Evolutionary conservation across 2,113 vertebrate species (phyloP), one percentile per base, ranked within the genome.

Genomic region (Poeciliopsis prolifica): DNA sequence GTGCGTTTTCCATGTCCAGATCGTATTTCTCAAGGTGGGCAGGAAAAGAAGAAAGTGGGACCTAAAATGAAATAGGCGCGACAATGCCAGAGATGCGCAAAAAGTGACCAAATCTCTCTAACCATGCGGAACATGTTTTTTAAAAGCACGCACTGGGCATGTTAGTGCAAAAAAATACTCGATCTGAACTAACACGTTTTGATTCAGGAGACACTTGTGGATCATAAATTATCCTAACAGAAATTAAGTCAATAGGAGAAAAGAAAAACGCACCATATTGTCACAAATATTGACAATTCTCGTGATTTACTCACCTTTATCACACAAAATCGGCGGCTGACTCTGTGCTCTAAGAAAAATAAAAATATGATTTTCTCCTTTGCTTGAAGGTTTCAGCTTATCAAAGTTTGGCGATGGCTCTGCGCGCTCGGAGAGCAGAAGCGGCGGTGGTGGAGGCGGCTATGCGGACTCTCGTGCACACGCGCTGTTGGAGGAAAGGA

Each of bases 1-100:
- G 89, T 71, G 77, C 86, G 72, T 62, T 86, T 42, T 94, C 93
- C 94, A 95, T 95, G 31, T 14, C 74, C 51, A 65, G 30, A 78
- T 48, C 73, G 88, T 77, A 71, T 5, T 48, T 48, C 5, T 65
- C 29, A 33, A 10, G 5, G n/a, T 35, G 4, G 22, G 51, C 22
- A 58, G 51, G 22, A 58, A n/a, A 58, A 5, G 40, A 42, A 40
- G 2, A 61, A 67, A 61, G 22, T n/a, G n/a, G 10, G 2, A 29
- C 14, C 29, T 17, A 5, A 13, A 2, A 24, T 2, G 61, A 31
- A 72, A 7, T 5, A 19, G 28, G 28, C 37, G 58, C 69, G 24
- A 48, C 30, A 60, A 35, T 75, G 82, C 10, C 40, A 65, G 26
- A 64, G 42, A 79, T 26, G 74, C 63, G 33, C 65, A 22, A 12